Evolutionary conservation across 2,113 vertebrate genomes (phyloP).

Genomic region (Egretta garzetta): DNA sequence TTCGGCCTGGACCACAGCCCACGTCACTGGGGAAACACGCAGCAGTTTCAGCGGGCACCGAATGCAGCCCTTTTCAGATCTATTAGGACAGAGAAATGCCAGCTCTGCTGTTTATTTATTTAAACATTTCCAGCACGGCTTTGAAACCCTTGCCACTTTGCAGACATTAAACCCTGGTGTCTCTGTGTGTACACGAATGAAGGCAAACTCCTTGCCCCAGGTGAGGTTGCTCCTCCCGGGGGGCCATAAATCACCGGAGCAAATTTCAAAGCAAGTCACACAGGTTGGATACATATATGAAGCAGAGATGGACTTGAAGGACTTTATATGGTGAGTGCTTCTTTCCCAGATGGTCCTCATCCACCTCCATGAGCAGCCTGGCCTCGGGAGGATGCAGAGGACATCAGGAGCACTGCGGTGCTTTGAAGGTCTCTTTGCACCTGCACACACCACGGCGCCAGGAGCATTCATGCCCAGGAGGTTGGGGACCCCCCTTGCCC

Average conservation of each 20-base stretch:
- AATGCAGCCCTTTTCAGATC: neutral
- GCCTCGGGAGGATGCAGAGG: neutral
- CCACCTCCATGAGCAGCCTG: neutral
- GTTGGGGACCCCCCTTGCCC: neutral
- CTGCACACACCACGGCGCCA: rapidly evolving
- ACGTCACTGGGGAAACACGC: rapidly evolving
- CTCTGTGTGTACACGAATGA: rapidly evolving
- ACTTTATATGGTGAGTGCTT: neutral
- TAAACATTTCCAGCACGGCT: neutral
- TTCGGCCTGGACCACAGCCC: neutral
- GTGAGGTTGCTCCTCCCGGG: neutral
- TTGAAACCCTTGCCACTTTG: rapidly evolving
- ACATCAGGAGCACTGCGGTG: neutral
- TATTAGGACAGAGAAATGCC: neutral
- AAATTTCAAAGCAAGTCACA: neutral
- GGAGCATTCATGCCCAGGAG: neutral
- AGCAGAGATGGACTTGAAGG: neutral
- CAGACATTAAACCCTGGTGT: rapidly evolving
- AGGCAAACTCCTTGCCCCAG: neutral
- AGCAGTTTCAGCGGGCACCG: rapidly evolving
- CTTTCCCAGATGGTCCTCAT: neutral
- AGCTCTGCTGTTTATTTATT: neutral
- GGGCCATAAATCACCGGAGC: too few relatives aligned
- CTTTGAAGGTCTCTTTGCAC: neutral
- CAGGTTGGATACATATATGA: neutral